Evolutionary conservation across 2,797 vertebrate genomes (phyloP), one percentile per base, ranked within the genome.

Genomic region (Aselliscus stoliczkanus): DNA sequence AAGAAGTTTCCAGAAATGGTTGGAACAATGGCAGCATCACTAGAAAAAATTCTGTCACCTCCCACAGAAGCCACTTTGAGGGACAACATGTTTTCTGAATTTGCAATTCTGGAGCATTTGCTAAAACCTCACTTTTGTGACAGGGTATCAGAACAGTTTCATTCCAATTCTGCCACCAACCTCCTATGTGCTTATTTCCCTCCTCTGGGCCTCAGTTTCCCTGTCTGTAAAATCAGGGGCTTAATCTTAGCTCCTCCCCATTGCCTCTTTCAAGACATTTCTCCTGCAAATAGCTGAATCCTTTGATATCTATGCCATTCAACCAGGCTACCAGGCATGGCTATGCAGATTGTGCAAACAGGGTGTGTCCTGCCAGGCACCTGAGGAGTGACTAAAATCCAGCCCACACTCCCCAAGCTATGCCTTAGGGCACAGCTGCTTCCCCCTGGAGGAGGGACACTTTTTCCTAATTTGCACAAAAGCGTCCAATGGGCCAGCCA

Each of bases 1-100:
- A 97, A 94, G 80, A 56, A 92, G 84, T 85, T 90, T 97, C 96
- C 96, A 85, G 92, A 95, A 96, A 88, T 47, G 77, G 62, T n/a
- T 92, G 81, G 89, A 85, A 95, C 92, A 93, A 97, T 85, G 87
- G 95, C 94, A 93, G n/a, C 81, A 58, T 92, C 96, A 50, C 95
- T 95, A 94, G 88, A 90, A 96, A 93, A 83, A 97, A 93, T 93
- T 92, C 92, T 96, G 67, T 86, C 97, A 67, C 92, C 94, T 97
- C 96, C 95, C 93, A 92, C 93, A 75, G 94, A 93, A 88, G 56
- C 9, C 1, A 75, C 88, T 95, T 93, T 93, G 93, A 92, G 76
- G 87, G 87, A 88, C 96, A 96, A 69, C 34, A 44, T 90, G 60
- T 69, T 95, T 50, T 29, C 27, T 54, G 75, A 94, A 92, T 94